Percentiles rank a stretch among this genome's conserved stretches.
These are phyloP conservation scores for Lordiphosa stackelbergi DNA, from an alignment of 1,140 invertebrate species.

Conservation along the genomic window DNA sequence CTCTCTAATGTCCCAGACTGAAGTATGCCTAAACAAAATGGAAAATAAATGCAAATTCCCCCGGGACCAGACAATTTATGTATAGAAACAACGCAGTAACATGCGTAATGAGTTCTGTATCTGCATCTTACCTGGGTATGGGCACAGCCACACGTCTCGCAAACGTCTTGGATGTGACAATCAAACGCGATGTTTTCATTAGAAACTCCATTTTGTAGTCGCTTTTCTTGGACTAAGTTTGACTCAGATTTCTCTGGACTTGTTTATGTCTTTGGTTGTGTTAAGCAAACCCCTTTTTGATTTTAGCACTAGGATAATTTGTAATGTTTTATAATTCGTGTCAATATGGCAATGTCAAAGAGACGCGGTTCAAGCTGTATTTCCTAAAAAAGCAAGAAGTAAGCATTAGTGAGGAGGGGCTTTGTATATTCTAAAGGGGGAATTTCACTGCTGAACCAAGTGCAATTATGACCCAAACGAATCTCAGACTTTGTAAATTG, in stretches of 20 bases:
- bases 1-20: constrained; percentile 30
- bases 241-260: not conserved
- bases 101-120: constrained; percentile 63
- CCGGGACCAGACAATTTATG: constrained; percentile 45
- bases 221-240: constrained; percentile 1
- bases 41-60: constrained; percentile 56
- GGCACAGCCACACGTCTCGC: constrained; percentile 70
- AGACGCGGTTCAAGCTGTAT: constrained; percentile 65
- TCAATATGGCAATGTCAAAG: constrained; percentile 74
- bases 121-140: constrained; percentile 70
- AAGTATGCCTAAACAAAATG: constrained; percentile 52
- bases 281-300: constrained; percentile 6
- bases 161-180: constrained; percentile 70
- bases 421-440: not conserved
- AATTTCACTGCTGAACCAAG: constrained; percentile 31
- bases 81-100: constrained; percentile 59
- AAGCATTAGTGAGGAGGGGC: constrained; percentile 19
- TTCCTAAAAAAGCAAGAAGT: constrained; percentile 56
- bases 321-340: constrained; percentile 64
- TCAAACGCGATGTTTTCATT: constrained; percentile 75
- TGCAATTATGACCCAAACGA: constrained; percentile 36
- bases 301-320: constrained; percentile 35
- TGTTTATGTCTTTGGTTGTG: constrained; percentile 3
- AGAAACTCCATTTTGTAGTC: constrained; percentile 66
- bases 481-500: constrained; percentile 5